Evolutionary conservation across 2,113 vertebrate species (phyloP).

Genomic region (Nycticebus coucang): DNA sequence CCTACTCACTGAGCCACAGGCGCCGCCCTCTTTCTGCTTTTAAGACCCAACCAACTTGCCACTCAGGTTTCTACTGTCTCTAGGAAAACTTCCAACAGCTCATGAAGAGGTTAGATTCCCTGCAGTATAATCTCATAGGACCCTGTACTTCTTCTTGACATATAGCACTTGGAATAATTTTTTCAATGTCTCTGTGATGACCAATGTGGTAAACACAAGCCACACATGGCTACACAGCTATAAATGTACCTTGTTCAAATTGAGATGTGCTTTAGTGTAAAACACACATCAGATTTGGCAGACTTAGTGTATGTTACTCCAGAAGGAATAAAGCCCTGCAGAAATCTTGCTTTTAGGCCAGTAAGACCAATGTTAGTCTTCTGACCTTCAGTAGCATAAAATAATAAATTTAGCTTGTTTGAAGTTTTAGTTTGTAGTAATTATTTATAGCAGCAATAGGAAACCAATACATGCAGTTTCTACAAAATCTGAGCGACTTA

Average conservation of each 20-base stretch:
- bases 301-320: neutral
- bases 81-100: neutral
- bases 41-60: neutral
- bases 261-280: neutral
- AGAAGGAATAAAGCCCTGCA: neutral
- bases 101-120: neutral
- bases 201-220: neutral
- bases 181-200: neutral
- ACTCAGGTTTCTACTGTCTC: slow-evolving; percentile 1
- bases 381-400: neutral
- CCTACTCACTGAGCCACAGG: too few relatives aligned
- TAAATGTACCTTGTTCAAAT: neutral
- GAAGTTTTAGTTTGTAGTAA: neutral
- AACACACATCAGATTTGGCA: neutral
- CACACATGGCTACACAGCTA: neutral
- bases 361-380: neutral
- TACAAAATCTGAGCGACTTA: neutral
- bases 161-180: neutral
- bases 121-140: neutral
- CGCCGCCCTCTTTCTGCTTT: neutral
- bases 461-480: neutral
- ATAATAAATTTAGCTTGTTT: neutral
- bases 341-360: neutral
- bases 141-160: neutral
- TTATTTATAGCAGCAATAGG: neutral